phyloP scores from a whole-genome alignment of 2,888 invertebrate genomes.

The Microctonus brassicae region DNA sequence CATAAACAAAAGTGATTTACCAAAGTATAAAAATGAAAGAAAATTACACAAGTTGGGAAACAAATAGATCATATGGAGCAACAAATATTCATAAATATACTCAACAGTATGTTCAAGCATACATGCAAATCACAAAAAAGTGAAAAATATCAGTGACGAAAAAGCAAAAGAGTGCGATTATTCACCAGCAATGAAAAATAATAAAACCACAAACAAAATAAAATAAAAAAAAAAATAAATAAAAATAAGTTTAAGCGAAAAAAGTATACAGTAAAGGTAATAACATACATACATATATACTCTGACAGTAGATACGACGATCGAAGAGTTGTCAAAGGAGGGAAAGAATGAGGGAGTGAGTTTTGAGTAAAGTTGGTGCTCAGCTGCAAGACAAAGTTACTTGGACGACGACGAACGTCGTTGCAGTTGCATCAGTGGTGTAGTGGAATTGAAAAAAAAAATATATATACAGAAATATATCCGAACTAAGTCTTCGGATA shows the following conservation, averaged over 20 bases:
- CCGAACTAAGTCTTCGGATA: not conserved
- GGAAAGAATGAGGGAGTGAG: conserved; percentile 7
- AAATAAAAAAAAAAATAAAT: not conserved
- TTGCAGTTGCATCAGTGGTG: not conserved
- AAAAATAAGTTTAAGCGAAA: not conserved
- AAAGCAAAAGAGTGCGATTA: not conserved
- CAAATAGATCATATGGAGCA: too few species aligned
- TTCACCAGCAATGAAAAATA: not conserved
- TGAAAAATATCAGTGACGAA: too few species aligned
- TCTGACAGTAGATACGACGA: not conserved
- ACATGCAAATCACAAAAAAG: too few species aligned
- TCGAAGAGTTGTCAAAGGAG: not conserved
- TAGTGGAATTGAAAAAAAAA: not conserved
- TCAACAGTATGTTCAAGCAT: too few species aligned
- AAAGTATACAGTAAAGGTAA: not conserved
- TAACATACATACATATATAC: not conserved
- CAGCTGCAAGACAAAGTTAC: not conserved
- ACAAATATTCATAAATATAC: too few species aligned
- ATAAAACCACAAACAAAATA: not conserved
- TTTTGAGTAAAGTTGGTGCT: not conserved
- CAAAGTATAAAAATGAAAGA: too few species aligned
- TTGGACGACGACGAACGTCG: not conserved
- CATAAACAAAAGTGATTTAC: too few species aligned
- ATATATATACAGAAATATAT: not conserved
- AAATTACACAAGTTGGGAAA: too few species aligned